Evolutionary conservation across 2,888 invertebrate species (phyloP).

Genomic region (Neoascia interrupta): DNA sequence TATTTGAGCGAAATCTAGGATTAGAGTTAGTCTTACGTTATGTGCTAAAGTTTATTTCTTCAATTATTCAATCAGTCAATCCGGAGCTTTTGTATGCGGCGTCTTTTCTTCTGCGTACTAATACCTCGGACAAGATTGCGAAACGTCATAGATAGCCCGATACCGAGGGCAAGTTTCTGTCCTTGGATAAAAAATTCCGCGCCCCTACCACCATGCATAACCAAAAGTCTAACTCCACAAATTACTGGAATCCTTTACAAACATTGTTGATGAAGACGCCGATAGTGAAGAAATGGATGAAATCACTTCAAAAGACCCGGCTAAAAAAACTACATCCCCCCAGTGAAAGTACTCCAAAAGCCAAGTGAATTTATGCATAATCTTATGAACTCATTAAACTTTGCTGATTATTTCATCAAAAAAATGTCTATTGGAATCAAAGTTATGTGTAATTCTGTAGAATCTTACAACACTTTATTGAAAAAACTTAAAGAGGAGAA

Average conservation of each 20-base stretch:
- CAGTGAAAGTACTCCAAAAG: constrained; percentile 1
- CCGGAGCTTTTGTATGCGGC: background rate
- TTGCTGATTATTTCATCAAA: constrained; percentile 1
- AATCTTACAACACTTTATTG: background rate
- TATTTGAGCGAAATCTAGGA: too few relatives aligned
- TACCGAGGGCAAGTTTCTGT: background rate
- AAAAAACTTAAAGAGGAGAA: background rate
- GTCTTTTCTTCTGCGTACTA: background rate
- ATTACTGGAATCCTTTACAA: background rate
- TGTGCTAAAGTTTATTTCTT: too few relatives aligned
- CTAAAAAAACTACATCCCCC: background rate
- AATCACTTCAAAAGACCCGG: background rate
- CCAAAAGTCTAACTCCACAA: background rate
- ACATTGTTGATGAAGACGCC: background rate
- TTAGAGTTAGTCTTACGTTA: too few relatives aligned
- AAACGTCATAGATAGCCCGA: background rate
- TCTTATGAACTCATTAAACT: background rate
- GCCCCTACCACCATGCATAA: background rate
- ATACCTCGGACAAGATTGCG: background rate
- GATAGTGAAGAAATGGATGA: background rate
- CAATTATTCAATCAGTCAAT: too few relatives aligned
- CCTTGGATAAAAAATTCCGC: background rate
- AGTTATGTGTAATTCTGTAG: background rate
- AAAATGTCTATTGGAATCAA: background rate
- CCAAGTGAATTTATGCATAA: background rate